Evolutionary conservation across 2,797 vertebrate species (phyloP).

Genomic region (Megaceryle alcyon): DNA sequence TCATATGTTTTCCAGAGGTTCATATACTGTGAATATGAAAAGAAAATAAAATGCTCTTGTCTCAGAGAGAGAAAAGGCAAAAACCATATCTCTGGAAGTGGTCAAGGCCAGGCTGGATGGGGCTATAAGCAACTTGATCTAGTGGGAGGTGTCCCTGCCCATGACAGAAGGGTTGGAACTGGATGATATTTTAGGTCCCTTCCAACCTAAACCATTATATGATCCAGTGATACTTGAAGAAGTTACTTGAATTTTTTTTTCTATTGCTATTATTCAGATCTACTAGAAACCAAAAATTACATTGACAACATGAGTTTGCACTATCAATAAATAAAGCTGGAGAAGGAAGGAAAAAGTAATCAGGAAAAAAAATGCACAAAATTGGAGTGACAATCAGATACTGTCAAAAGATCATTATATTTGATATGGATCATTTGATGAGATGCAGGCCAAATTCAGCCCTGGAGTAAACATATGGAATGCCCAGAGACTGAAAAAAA

Average conservation of each 20-base stretch:
- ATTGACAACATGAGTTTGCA: neutral
- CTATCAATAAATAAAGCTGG: neutral
- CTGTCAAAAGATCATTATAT: slow-evolving; percentile 22
- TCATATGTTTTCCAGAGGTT: neutral
- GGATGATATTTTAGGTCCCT: neutral
- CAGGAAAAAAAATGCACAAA: neutral
- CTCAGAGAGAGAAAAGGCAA: neutral
- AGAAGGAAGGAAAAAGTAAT: neutral
- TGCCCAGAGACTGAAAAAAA: neutral
- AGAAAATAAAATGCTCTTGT: neutral
- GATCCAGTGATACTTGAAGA: neutral
- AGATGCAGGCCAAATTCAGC: neutral
- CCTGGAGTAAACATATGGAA: neutral
- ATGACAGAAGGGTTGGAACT: neutral
- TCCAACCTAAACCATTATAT: neutral
- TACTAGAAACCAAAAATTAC: slow-evolving; percentile 9
- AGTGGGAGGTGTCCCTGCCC: neutral
- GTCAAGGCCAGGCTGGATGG: neutral
- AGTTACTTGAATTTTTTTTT: slow-evolving; percentile 22
- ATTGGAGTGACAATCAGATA: slow-evolving; percentile 22
- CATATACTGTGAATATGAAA: neutral
- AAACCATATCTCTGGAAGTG: neutral
- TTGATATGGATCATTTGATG: slow-evolving; percentile 36
- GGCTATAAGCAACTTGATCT: neutral
- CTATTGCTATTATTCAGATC: neutral